Evolutionary conservation across 1,140 invertebrate species (phyloP), one percentile per base, ranked within the genome.

Genomic region (Dinothrombium tinctorium): DNA sequence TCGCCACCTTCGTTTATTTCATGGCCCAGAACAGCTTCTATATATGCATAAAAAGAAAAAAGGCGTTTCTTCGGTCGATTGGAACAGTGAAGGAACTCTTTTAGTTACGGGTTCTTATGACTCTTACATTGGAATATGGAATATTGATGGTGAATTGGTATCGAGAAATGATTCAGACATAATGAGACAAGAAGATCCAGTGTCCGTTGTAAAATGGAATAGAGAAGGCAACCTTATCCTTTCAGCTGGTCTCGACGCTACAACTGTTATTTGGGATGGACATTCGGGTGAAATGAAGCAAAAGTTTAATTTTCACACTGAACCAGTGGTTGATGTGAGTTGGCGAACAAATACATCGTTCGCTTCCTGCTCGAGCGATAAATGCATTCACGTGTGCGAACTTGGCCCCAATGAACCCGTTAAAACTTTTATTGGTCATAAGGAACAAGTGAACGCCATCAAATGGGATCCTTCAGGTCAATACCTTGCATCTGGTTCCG

Each of bases 121-220:
- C 64, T 90, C 90, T 5, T 95, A 86, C 62, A 90, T 90, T 19
- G 66, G 92, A 41, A 92, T 96, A 49, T 96, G 90, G 90, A 87
- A 77, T 32, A 94, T 82, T 24, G 81, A 94, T 58, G 90, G 65
- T 58, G 68, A 72, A 32, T 60, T 95, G 45, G 79, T 81, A 3
- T 87, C 80, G 20, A 94, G 87, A 20, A 61, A 95, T 41, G 87
- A 87, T 0, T 87, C n/a, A n/a, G n/a, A n/a, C n/a, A n/a, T n/a
- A n/a, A n/a, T n/a, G n/a, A n/a, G 95, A 58, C 90, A 96, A 54
- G 96, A 96, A 63, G 90, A 90, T 14, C 90, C 90, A 3, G 96
- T 98, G 53, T 96, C 96, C 66, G 90, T 90, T 3, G 62, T 96
- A 4, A 96, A 96, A 57, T 96, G 90, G 90, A 96, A 98, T 56